phyloP scores from a whole-genome alignment of 2,113 vertebrate genomes.

The Xiphorhynchus elegans region DNA sequence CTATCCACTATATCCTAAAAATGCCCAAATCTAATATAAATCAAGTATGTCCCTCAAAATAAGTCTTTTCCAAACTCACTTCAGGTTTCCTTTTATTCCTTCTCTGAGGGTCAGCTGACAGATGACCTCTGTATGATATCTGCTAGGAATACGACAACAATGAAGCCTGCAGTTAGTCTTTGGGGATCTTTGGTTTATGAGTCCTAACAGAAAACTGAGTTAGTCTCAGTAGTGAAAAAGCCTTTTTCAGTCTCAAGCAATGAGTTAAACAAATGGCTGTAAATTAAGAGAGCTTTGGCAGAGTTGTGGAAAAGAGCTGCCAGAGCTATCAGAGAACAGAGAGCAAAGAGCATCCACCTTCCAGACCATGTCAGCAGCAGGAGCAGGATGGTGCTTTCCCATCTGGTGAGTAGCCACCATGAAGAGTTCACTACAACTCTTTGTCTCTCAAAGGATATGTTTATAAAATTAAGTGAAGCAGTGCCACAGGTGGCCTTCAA shows the following conservation, averaged over 20 bases:
- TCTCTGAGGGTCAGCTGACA: neutral
- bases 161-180: fast-evolving
- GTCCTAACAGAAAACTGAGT: neutral
- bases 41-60: neutral
- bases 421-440: neutral
- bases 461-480: neutral
- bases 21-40: neutral
- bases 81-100: neutral
- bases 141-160: neutral
- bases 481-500: neutral
- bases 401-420: neutral
- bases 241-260: neutral
- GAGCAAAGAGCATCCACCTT: neutral
- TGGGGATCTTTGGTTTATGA: neutral
- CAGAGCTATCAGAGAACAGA: neutral
- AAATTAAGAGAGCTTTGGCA: neutral
- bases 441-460: neutral
- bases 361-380: neutral
- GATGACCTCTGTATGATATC: neutral
- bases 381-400: neutral
- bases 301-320: neutral
- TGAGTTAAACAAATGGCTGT: neutral
- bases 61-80: neutral
- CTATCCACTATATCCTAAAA: neutral
- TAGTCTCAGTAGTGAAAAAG: neutral